Base-by-base conservation (phyloP, 2,797 vertebrate species). In the Pseudopleuronectes americanus region DNA sequence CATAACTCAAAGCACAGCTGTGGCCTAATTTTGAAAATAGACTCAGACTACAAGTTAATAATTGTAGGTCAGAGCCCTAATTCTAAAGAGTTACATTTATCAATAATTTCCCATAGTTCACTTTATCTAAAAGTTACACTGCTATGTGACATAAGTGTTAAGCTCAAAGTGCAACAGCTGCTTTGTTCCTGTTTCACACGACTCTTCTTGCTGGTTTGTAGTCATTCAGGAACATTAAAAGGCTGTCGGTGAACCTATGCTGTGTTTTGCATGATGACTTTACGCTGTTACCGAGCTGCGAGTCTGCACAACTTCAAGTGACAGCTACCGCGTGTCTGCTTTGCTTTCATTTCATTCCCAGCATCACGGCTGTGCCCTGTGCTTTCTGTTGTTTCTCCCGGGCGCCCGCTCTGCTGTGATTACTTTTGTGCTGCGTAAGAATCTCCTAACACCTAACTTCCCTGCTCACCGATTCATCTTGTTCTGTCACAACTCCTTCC, bases 391-490 rank as follows among this genome's bases (percentile, higher is more conserved):
- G 47, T 24, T 57, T 55, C 8, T 23, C 45, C 49, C 6, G 51
- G 26, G 36, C 41, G 0, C 54, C 54, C n/a, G 22, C 51, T 57
- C 33, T 19, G 23, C 52, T 57, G 9, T 57, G 55, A 73, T 76
- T 79, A 68, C 71, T 57, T 59, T 19, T 8, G 23, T 16, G 57
- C 54, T 36, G 2, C 4, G 47, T 2, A 38, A n/a, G 58, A 75
- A 69, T 51, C 21, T 74, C 79, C 76, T 36, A 84, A 79, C 79
- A 28, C 28, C 4, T 74, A 74, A 74, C 67, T 74, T 56, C 16
- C 48, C n/a, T 8, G 41, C 26, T 14, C 51, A 28, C 51, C 13
- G 49, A 56, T 68, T 79, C 36, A 55, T 80, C 55, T 52, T 43
- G 16, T 49, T 63, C 55, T 66, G 57, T 26, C 33, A 49, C 49